A percentile compares a stretch with the other conserved stretches of the same genome.
Evolutionary conservation across 2,113 vertebrate genomes (phyloP).

Genomic region (Sylvietta virens): DNA sequence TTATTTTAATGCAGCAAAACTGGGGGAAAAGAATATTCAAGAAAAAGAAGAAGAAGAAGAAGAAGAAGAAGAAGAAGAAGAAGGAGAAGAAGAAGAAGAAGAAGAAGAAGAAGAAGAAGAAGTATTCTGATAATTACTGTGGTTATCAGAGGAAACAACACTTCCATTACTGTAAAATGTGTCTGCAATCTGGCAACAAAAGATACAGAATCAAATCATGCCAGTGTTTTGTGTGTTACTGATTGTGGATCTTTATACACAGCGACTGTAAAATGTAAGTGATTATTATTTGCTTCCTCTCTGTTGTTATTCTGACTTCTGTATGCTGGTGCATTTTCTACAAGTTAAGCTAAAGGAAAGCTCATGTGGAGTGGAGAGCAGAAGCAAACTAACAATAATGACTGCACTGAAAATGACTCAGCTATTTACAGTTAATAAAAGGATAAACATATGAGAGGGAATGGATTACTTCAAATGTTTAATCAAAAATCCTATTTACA

Average conservation of each 20-base stretch:
- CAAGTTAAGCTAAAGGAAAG: not conserved
- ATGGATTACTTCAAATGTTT: not conserved
- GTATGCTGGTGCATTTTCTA: not conserved
- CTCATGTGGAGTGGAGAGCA: not conserved
- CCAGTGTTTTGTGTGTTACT: not conserved
- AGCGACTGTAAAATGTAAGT: not conserved
- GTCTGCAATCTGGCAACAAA: not conserved
- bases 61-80: not conserved
- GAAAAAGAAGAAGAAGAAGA: not conserved
- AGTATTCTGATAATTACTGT: not conserved
- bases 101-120: not conserved
- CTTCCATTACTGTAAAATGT: not conserved
- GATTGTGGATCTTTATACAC: not conserved
- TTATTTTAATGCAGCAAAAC: not conserved
- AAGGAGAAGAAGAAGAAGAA: not conserved
- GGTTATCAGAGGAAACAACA: not conserved
- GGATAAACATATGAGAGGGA: not conserved
- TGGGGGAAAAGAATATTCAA: not conserved
- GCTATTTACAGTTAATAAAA: not conserved
- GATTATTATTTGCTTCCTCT: not conserved
- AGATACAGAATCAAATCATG: not conserved
- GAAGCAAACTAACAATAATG: not conserved
- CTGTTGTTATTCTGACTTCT: not conserved
- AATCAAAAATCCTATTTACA: conserved; percentile 3
- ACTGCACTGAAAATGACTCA: not conserved